A percentile compares a stretch with the other conserved stretches of the same genome.
Conservation (phyloP, 2,113 vertebrate species). For the Miniopterus natalensis region DNA sequence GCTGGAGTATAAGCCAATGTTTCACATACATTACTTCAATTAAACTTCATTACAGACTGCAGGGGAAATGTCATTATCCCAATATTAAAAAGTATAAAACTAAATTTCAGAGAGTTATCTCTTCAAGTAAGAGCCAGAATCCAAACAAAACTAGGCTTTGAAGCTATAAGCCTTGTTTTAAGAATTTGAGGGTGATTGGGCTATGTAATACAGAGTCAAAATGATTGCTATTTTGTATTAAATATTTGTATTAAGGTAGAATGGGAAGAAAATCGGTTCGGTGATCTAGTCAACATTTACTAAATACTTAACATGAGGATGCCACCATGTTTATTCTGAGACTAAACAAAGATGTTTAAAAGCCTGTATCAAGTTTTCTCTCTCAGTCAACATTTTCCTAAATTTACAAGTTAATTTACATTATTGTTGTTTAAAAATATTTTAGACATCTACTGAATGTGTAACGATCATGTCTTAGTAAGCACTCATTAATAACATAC, state of each 20-base stretch:
- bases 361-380: not conserved
- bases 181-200: not conserved
- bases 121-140: not conserved
- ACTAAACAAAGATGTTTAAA: not conserved
- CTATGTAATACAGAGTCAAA: not conserved
- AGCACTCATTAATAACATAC: not conserved
- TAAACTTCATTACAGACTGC: conserved; percentile 20
- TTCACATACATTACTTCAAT: conserved; percentile 32
- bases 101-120: not conserved
- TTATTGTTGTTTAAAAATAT: not conserved
- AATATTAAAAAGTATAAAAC: conserved; percentile 9
- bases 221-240: not conserved
- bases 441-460: not conserved
- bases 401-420: not conserved
- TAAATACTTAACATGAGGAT: not conserved
- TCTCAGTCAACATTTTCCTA: not conserved
- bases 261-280: not conserved
- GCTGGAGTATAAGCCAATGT: not conserved
- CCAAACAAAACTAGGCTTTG: not conserved
- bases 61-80: not conserved
- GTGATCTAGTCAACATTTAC: not conserved
- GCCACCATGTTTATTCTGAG: not conserved
- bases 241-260: not conserved
- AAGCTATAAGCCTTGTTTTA: not conserved
- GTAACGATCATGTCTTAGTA: not conserved